Base-by-base conservation (phyloP, 2,797 vertebrate genomes). In the Xiphophorus birchmanni region DNA sequence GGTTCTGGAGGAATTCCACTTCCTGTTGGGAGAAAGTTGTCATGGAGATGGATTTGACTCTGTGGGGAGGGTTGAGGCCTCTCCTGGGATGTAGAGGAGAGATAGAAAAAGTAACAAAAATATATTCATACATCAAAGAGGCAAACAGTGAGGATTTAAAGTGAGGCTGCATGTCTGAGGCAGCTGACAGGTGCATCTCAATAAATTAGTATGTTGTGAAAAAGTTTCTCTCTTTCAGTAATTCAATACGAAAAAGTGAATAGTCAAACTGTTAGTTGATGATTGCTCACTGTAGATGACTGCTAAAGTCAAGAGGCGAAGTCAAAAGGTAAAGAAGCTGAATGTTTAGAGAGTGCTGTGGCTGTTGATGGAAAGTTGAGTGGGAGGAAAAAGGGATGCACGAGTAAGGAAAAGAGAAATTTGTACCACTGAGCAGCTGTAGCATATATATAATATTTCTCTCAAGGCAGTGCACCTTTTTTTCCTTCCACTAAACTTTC, bases 31-130 rank as follows among this genome's bases (percentile, higher is more conserved):
- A 97, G 95, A 98, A 98, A 63, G 97, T 98, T 72, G 97, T 98
- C 97, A 98, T 98, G 95, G 97, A 98, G 94, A 98, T 98, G 75
- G 97, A 98, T 90, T 98, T 98, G 93, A 98, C 97, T 76, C 97
- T 96, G 80, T 98, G 97, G 13, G 97, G 97, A 74, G 97, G 97
- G 84, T 98, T 98, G 91, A 98, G 96, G 82, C 97, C 97, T 95
- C 97, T 95, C 94, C 97, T 98, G 90, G 50, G 79, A 89, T 76
- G 84, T 65, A 88, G 78, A 84, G 81, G 13, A 89, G 79, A 73
- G 80, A 82, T 42, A 35, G 12, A 45, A 56, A 54, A n/a, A 72
- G n/a, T 9, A 8, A 17, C 35, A 13, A 52, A 63, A 44, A 44
- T 2, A 42, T 42, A 2, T 42, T 42, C 26, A n/a, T 15, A 44